Base-by-base conservation (phyloP, 1,140 invertebrate species). In the Dufourea novaeangliae region DNA sequence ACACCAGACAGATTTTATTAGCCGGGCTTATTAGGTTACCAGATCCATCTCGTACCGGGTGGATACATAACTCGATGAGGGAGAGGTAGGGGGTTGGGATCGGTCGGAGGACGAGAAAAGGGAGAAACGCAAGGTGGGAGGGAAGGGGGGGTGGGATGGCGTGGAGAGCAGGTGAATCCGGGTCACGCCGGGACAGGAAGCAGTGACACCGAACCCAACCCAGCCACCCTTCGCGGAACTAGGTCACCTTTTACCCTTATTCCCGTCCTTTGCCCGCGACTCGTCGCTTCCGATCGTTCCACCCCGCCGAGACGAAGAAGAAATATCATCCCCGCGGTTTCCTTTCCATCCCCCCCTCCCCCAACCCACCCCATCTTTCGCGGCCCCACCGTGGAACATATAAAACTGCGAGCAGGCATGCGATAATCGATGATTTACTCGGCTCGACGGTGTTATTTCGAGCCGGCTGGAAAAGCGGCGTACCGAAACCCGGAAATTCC, bases 181-280 rank as follows among this genome's bases (percentile, higher is more conserved):
- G 75, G 75, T 77, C 75, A 77, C 34, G 68, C 75, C 68, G 75
- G 75, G 75, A 68, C 44, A 77, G 57, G 68, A 77, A 77, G 67
- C 68, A 77, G 81, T 77, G 75, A 79, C 73, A 83, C 63, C 56
- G 46, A 73, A 72, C 54, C 50, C 62, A 61, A 68, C 78, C 82
- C 82, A 61, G 68, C 61, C 75, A 77, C 75, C 75, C 75, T 77
- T 71, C 22, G 52, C 66, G 52, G 46, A 80, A 75, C 73, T 56
- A 78, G 78, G 69, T 70, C 74, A 83, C 73, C 74, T 71, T 54
- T 79, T 70, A 59, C 69, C 75, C 82, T 63, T 73, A 52, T 71
- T 75, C 61, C 67, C 61, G 46, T 75, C n/a, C 56, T 72, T 61
- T 34, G 50, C n/a, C 32, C 66, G 44, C 61, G 57, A 32, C 50